Evolutionary conservation across 2,113 vertebrate species (phyloP).

Genomic region (Fulica atra): DNA sequence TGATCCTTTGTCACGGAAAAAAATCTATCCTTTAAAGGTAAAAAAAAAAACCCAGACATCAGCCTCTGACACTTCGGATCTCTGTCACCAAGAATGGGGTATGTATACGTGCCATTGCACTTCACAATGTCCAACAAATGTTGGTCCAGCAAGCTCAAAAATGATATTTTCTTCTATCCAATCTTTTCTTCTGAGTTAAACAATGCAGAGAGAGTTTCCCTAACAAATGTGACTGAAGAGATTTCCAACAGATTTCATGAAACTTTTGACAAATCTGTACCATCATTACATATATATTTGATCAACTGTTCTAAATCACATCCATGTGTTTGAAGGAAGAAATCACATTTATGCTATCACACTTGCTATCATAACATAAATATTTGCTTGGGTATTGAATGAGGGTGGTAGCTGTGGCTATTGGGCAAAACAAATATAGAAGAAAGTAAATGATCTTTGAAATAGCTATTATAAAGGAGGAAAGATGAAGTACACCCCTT

Average conservation of each 20-base stretch:
- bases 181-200: neutral
- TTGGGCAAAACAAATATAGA: neutral
- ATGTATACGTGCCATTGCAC: too few relatives aligned
- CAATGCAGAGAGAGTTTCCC: neutral
- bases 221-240: neutral
- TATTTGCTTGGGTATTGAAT: neutral
- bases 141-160: neutral
- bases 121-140: neutral
- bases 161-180: neutral
- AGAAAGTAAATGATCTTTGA: neutral
- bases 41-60: neutral
- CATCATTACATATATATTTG: neutral
- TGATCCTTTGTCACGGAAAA: neutral
- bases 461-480: neutral
- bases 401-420: neutral
- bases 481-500: neutral
- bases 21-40: neutral
- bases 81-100: neutral
- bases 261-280: neutral
- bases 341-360: neutral
- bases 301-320: neutral
- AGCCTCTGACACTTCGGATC: neutral
- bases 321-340: neutral
- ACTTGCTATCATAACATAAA: neutral
- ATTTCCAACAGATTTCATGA: neutral